Conservation (phyloP, 1,140 invertebrate genomes). For the Plectus sambesii region DNA sequence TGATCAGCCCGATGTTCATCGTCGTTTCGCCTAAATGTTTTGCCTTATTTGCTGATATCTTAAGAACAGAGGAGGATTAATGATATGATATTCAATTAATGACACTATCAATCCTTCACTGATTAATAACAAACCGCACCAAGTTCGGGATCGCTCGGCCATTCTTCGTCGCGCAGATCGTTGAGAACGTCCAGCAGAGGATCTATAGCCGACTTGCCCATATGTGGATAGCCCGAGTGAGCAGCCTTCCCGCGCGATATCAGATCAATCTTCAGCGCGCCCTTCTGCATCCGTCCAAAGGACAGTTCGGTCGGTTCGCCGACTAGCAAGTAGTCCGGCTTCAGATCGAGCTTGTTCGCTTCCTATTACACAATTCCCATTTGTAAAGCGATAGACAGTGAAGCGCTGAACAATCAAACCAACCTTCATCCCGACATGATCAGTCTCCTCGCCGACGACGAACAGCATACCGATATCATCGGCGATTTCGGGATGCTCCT, state of each 20-base stretch:
- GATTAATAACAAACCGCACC: too few species aligned
- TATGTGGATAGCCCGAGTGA: slow-evolving; percentile 33
- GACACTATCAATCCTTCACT: too few species aligned
- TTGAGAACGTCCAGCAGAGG: slow-evolving; percentile 31
- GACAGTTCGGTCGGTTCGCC: slow-evolving; percentile 35
- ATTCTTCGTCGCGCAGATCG: slow-evolving; percentile 20
- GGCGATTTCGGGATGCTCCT: slow-evolving; percentile 21
- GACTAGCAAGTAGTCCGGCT: slow-evolving; percentile 30
- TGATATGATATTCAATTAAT: too few species aligned
- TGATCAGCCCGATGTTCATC: slow-evolving; percentile 31
- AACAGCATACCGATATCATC: slow-evolving; percentile 29
- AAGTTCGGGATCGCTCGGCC: slow-evolving; percentile 21
- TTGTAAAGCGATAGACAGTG: slow-evolving; percentile 17
- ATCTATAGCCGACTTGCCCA: slow-evolving; percentile 29
- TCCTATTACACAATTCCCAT: slow-evolving; percentile 3
- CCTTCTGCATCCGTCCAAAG: slow-evolving; percentile 33
- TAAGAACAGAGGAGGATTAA: too few species aligned
- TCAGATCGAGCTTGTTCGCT: slow-evolving; percentile 26
- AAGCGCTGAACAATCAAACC: too few species aligned
- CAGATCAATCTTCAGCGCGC: slow-evolving; percentile 29
- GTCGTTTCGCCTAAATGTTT: slow-evolving; percentile 34
- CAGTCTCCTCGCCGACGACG: slow-evolving; percentile 37
- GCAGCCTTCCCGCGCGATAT: slow-evolving; percentile 26
- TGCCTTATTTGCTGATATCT: too few species aligned
- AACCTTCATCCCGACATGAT: slow-evolving; percentile 38